phyloP scores from a whole-genome alignment of 2,113 vertebrate genomes.

The Struthio camelus region DNA sequence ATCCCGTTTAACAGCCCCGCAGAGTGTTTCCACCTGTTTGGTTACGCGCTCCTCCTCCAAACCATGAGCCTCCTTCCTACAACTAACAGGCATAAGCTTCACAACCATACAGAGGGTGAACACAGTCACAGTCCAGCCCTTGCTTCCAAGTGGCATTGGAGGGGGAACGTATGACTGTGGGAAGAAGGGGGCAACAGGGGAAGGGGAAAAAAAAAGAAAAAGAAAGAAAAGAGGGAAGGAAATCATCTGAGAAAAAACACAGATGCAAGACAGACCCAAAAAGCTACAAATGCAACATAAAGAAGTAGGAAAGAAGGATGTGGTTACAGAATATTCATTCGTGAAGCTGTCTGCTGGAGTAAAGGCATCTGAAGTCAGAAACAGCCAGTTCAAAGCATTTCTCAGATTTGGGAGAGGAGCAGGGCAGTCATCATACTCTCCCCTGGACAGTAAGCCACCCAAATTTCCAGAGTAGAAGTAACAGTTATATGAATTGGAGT shows the following conservation, averaged over 20 bases:
- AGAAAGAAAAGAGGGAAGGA: not conserved
- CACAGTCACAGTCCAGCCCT: not conserved
- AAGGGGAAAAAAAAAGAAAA: not conserved
- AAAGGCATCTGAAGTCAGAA: too few species aligned
- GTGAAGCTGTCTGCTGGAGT: not conserved
- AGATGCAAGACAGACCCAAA: not conserved
- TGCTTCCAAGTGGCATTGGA: not conserved
- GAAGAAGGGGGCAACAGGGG: not conserved
- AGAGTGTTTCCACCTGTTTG: not conserved
- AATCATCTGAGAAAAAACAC: not conserved
- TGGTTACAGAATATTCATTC: accelerated
- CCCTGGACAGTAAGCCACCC: not conserved
- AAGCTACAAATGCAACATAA: not conserved
- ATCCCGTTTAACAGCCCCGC: not conserved
- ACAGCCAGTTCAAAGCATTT: not conserved
- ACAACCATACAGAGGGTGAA: not conserved
- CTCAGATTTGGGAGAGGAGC: not conserved
- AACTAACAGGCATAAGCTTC: not conserved
- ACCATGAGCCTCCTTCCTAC: not conserved
- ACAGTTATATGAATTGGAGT: not conserved
- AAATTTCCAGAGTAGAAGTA: not conserved
- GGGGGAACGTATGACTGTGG: accelerated
- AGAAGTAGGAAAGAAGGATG: not conserved
- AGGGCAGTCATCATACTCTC: not conserved
- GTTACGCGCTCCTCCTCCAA: not conserved